phyloP scores from a whole-genome alignment of 2,113 vertebrate genomes.

The Camelus dromedarius region DNA sequence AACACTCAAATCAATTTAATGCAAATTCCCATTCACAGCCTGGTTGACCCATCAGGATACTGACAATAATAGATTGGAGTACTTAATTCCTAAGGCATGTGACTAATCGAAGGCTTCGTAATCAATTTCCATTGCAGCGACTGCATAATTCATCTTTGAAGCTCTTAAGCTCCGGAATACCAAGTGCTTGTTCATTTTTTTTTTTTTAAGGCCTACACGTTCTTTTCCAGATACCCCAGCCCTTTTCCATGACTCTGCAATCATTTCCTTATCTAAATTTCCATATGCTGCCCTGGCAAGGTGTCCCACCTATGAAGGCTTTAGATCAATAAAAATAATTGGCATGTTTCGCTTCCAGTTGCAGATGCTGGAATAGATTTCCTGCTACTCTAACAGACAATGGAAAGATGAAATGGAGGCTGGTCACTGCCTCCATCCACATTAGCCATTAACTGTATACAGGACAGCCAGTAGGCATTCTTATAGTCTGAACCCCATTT shows the following conservation, averaged over 20 bases:
- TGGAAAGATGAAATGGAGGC: slow-evolving; percentile 63
- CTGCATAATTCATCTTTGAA: slow-evolving; percentile 88
- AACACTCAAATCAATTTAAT: slow-evolving; percentile 91
- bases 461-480: neutral
- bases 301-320: slow-evolving; percentile 72
- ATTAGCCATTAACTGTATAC: slow-evolving; percentile 45
- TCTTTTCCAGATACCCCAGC: slow-evolving; percentile 69
- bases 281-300: slow-evolving; percentile 77
- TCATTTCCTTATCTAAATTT: slow-evolving; percentile 83
- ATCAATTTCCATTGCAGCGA: slow-evolving; percentile 90
- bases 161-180: slow-evolving; percentile 82
- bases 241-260: slow-evolving; percentile 70
- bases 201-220: slow-evolving; percentile 53
- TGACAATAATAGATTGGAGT: slow-evolving; percentile 90
- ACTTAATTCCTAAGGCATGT: slow-evolving; percentile 90
- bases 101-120: slow-evolving; percentile 88
- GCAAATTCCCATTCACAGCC: slow-evolving; percentile 88
- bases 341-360: slow-evolving; percentile 74
- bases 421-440: slow-evolving; percentile 29
- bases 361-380: slow-evolving; percentile 76
- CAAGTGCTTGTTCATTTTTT: slow-evolving; percentile 64
- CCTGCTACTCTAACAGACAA: slow-evolving; percentile 32
- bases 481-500: neutral
- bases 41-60: slow-evolving; percentile 89
- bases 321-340: slow-evolving; percentile 83